Evolutionary conservation across 1,140 invertebrate genomes (phyloP).

Genomic region (Drosophila bocki): DNA sequence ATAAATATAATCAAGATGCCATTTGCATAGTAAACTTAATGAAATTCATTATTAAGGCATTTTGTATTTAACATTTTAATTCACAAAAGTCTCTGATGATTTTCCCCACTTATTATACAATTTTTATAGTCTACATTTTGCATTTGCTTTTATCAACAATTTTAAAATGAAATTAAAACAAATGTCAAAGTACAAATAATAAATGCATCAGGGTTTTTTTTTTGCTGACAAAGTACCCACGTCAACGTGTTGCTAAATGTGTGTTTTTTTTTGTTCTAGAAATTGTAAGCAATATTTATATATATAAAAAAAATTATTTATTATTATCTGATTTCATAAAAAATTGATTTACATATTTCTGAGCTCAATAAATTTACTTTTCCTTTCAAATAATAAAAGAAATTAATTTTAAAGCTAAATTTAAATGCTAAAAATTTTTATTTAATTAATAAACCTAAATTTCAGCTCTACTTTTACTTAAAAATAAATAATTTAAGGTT

Average conservation of each 20-base stretch:
- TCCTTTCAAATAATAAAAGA: not conserved
- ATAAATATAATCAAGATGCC: not conserved
- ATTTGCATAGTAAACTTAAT: not conserved
- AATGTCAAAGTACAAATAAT: slow-evolving; percentile 11
- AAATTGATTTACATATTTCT: not conserved
- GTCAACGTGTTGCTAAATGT: slow-evolving; percentile 10
- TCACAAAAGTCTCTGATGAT: slow-evolving; percentile 7
- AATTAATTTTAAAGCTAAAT: no score
- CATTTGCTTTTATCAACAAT: not conserved
- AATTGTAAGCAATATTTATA: not conserved
- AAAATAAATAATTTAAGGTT: no score
- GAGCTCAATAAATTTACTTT: not conserved
- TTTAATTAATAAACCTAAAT: no score
- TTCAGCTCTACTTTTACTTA: no score
- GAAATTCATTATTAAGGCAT: not conserved
- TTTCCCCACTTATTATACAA: slow-evolving; percentile 1
- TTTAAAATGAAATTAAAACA: not conserved
- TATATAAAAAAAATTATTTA: not conserved
- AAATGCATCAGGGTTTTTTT: not conserved
- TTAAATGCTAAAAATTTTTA: no score
- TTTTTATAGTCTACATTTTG: not conserved
- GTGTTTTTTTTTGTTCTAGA: not conserved
- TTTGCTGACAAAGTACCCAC: slow-evolving; percentile 8
- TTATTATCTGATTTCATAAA: not conserved
- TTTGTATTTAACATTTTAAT: not conserved